Conservation (phyloP, 1,140 invertebrate genomes). For the Eurosta solidaginis region DNA sequence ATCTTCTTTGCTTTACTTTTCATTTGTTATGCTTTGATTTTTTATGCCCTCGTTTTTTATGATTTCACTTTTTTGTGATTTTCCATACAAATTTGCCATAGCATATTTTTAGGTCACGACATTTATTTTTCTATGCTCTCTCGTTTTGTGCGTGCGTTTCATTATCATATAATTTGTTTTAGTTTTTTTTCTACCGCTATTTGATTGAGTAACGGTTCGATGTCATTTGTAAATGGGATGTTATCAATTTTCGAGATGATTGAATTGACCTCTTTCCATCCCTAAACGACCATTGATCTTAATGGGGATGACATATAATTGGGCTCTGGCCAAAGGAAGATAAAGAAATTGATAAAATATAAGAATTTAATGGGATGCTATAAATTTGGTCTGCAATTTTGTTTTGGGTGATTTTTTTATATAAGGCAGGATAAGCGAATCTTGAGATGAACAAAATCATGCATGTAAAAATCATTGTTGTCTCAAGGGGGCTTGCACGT, state of each 20-base stretch:
- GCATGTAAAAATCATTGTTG: no score
- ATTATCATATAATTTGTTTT: conserved; percentile 13
- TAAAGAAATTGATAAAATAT: background rate
- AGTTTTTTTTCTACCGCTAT: background rate
- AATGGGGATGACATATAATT: background rate
- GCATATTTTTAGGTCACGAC: conserved; percentile 38
- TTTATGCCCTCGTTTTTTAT: conserved; percentile 25
- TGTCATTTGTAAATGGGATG: conserved; percentile 60
- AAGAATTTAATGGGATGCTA: background rate
- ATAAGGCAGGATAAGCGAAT: no score
- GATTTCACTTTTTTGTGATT: conserved; percentile 4
- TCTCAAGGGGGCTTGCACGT: no score
- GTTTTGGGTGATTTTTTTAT: no score
- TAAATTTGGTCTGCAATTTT: background rate
- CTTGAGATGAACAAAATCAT: no score
- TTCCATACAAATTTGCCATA: conserved; percentile 47
- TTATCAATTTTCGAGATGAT: conserved; percentile 60
- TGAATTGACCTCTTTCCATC: conserved; percentile 44
- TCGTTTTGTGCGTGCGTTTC: conserved; percentile 26
- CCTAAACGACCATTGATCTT: background rate
- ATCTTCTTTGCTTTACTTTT: background rate
- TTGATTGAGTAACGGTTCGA: conserved; percentile 33
- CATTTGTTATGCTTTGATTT: conserved; percentile 49
- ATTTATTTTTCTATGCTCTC: background rate
- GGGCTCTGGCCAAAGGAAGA: background rate